Evolutionary conservation across 1,140 invertebrate genomes (phyloP).

Genomic region (Rhagoletis zephyria): DNA sequence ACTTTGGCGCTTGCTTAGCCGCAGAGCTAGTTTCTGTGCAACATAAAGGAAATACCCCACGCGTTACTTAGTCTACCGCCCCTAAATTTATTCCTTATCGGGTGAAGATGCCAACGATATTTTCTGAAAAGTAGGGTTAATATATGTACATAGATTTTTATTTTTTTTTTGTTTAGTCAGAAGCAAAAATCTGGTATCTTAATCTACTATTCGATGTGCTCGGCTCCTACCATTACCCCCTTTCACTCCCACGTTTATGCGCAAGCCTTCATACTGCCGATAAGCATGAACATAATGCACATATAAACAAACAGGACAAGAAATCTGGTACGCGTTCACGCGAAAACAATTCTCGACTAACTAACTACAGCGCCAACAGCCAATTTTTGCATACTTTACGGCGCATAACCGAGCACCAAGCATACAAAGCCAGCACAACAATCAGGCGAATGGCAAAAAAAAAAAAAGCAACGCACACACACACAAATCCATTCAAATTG

Average conservation of each 20-base stretch:
- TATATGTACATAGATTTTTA: too few relatives aligned
- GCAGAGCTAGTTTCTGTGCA: too few relatives aligned
- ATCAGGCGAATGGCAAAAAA: not conserved
- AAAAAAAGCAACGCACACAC: not conserved
- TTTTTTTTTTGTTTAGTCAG: too few relatives aligned
- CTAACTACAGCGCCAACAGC: not conserved
- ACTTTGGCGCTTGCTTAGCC: too few relatives aligned
- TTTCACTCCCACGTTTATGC: not conserved
- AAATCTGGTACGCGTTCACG: not conserved
- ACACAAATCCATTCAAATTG: not conserved
- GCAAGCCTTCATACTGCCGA: not conserved
- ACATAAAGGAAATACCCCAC: too few relatives aligned
- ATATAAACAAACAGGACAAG: slow-evolving; percentile 14
- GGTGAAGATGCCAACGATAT: too few relatives aligned
- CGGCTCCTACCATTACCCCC: too few relatives aligned
- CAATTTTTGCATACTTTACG: slow-evolving; percentile 27
- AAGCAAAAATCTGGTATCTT: too few relatives aligned
- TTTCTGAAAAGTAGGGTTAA: too few relatives aligned
- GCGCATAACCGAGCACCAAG: not conserved
- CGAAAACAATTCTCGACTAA: slow-evolving; percentile 8
- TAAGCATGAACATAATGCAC: not conserved
- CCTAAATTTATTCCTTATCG: too few relatives aligned
- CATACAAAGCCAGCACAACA: not conserved
- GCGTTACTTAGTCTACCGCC: too few relatives aligned
- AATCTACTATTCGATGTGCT: too few relatives aligned